A percentile compares a stretch with the other conserved stretches of the same genome.
Conservation (phyloP, 1,140 invertebrate genomes). For the Ips nitidus region DNA sequence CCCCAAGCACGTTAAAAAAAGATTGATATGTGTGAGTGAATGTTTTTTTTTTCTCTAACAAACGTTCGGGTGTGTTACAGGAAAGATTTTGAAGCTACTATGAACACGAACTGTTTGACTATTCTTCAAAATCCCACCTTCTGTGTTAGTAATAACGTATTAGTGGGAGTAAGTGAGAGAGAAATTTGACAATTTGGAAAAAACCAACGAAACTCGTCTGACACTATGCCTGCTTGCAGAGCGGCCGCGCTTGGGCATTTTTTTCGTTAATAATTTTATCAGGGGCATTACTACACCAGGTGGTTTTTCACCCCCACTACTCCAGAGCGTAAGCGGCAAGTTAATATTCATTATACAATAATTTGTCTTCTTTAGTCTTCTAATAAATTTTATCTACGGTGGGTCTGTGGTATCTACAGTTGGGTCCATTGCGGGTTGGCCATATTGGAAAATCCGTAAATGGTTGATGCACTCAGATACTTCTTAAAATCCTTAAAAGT, state of each 20-base stretch:
- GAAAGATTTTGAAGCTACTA: conserved; percentile 11
- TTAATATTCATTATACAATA: conserved; percentile 15
- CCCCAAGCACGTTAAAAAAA: not conserved
- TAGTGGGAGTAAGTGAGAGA: conserved; percentile 38
- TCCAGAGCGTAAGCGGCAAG: conserved; percentile 25
- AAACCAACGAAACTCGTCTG: conserved; percentile 43
- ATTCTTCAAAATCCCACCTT: conserved; percentile 21
- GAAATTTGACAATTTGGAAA: conserved; percentile 21
- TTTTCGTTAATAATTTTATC: conserved; percentile 11
- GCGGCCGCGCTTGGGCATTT: conserved; percentile 17
- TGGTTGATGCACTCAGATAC: conserved; percentile 8
- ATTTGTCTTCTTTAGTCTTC: conserved; percentile 1
- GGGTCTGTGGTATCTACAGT: conserved; percentile 17
- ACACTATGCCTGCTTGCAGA: conserved; percentile 54
- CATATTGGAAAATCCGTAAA: conserved; percentile 21
- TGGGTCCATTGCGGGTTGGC: conserved; percentile 26
- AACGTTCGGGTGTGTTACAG: conserved; percentile 34
- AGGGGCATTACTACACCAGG: conserved; percentile 1
- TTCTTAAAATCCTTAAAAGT: no score
- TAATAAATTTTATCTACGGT: conserved; percentile 7
- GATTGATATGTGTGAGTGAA: conserved; percentile 27
- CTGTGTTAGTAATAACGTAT: conserved; percentile 26
- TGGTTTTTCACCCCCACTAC: conserved; percentile 33
- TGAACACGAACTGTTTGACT: no score
- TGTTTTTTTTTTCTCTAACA: not conserved